Evolutionary conservation across 2,797 vertebrate genomes (phyloP).

Genomic region (Macrochelys suwanniensis): DNA sequence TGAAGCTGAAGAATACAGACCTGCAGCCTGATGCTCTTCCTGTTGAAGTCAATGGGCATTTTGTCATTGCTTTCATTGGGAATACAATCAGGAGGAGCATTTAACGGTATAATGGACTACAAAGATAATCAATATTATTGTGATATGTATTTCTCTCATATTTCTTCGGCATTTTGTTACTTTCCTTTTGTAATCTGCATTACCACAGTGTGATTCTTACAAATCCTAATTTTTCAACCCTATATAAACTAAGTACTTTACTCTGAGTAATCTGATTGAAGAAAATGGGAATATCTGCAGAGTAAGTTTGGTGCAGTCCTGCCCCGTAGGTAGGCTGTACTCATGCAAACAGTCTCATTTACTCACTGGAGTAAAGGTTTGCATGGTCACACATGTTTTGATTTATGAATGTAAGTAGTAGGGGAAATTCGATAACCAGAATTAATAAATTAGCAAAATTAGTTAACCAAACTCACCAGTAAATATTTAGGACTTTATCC

Average conservation of each 20-base stretch:
- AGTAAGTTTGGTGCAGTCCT: background rate
- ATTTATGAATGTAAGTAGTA: background rate
- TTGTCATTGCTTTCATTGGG: background rate
- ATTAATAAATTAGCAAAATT: accelerated
- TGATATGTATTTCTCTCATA: background rate
- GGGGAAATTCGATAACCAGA: background rate
- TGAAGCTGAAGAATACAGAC: background rate
- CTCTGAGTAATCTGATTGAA: background rate
- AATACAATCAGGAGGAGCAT: background rate
- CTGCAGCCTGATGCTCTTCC: background rate
- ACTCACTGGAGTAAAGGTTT: background rate
- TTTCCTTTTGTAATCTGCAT: background rate
- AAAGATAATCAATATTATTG: background rate
- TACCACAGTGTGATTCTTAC: background rate
- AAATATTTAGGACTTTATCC: background rate
- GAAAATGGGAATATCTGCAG: background rate
- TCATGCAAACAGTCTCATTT: background rate
- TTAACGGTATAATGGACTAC: background rate
- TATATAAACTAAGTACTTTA: background rate
- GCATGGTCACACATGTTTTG: background rate
- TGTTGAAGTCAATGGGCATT: background rate
- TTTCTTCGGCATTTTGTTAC: background rate
- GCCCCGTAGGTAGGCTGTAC: background rate
- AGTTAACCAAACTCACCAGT: background rate
- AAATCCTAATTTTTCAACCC: background rate